Evolutionary conservation across 2,888 invertebrate genomes (phyloP).

Genomic region (Drosophila colorata): DNA sequence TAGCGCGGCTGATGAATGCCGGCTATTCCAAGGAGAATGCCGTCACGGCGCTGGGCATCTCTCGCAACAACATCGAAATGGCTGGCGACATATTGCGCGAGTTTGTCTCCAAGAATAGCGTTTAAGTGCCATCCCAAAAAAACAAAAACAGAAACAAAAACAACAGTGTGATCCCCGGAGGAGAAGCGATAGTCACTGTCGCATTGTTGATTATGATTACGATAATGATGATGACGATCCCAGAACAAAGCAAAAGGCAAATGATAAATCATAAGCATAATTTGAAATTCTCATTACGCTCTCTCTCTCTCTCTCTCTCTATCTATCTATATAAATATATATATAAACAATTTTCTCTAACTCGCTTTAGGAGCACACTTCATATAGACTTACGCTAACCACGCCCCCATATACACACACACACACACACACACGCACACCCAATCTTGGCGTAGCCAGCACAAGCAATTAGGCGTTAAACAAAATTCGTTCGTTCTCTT

Average conservation of each 20-base stretch:
- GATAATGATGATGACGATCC: slow-evolving; percentile 21
- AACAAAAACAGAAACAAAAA: background rate
- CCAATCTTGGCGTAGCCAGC: slow-evolving; percentile 74
- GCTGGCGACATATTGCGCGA: slow-evolving; percentile 97
- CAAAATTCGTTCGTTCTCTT: slow-evolving; percentile 55
- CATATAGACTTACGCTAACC: slow-evolving; percentile 63
- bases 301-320: slow-evolving; percentile 21
- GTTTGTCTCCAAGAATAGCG: slow-evolving; percentile 90
- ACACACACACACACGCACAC: slow-evolving; percentile 26
- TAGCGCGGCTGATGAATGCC: slow-evolving; percentile 94
- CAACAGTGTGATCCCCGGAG: slow-evolving; percentile 41
- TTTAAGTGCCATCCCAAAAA: slow-evolving; percentile 56
- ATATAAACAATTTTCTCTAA: slow-evolving; percentile 45
- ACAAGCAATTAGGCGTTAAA: slow-evolving; percentile 71
- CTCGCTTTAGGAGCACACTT: slow-evolving; percentile 66
- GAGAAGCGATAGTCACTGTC: slow-evolving; percentile 14
- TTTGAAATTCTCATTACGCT: slow-evolving; percentile 45
- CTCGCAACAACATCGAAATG: slow-evolving; percentile 97
- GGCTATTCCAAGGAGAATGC: slow-evolving; percentile 97
- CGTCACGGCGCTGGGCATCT: slow-evolving; percentile 95
- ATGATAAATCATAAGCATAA: slow-evolving; percentile 54
- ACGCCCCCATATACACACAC: slow-evolving; percentile 10
- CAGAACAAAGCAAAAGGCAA: slow-evolving; percentile 47
- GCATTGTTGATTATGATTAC: slow-evolving; percentile 18
- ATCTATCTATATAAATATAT: slow-evolving; percentile 29